Evolutionary conservation across 2,113 vertebrate species (phyloP).

Genomic region (Columba janthina): DNA sequence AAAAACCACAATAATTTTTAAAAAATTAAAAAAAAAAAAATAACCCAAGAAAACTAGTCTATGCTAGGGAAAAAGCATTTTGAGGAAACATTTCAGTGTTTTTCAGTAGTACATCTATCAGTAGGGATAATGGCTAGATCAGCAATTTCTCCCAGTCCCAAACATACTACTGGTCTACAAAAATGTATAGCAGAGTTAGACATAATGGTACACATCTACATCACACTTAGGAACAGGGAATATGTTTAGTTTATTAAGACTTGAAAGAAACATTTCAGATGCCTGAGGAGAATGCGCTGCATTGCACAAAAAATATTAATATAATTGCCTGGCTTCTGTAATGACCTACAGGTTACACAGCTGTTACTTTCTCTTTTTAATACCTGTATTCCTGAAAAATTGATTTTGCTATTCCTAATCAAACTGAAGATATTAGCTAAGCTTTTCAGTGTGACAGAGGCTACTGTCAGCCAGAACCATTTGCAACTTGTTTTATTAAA

Average conservation of each 20-base stretch:
- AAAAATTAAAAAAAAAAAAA: neutral
- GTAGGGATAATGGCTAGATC: neutral
- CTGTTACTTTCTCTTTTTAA: neutral
- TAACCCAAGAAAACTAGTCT: neutral
- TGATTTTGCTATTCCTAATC: neutral
- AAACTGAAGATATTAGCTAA: neutral
- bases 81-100: neutral
- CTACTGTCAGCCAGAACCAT: neutral
- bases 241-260: neutral
- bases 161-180: neutral
- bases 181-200: neutral
- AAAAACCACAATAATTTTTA: no score
- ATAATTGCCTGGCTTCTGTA: neutral
- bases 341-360: neutral
- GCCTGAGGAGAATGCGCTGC: neutral
- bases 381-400: neutral
- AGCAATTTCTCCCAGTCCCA: neutral
- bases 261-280: neutral
- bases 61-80: neutral
- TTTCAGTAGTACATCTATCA: neutral
- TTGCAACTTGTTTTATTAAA: neutral
- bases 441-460: neutral
- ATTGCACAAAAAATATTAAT: neutral
- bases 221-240: neutral
- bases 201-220: accelerated